Evolutionary conservation across 1,140 invertebrate genomes (phyloP), one percentile per base, ranked within the genome.

Genomic region (Cheumatopsyche charites): DNA sequence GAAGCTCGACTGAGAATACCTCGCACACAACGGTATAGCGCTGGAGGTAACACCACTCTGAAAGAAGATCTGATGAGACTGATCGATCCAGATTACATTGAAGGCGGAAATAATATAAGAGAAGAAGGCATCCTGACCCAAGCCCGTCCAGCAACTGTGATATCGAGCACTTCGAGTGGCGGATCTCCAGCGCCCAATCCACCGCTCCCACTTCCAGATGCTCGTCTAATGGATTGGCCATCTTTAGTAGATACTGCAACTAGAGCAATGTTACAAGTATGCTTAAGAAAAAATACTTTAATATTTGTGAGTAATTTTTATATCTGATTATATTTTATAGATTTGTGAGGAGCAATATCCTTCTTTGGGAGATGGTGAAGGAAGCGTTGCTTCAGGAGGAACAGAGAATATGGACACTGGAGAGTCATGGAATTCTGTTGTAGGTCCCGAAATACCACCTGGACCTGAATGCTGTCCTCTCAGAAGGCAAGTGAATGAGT

Each of bases 1-100:
- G 69, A 75, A 73, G 71, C 74, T 26, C 68, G 75, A n/a, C 45
- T 76, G 15, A 70, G 69, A 47, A 55, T 52, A n/a, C 52, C 72
- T 1, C 29, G 67, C 1, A 58, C 52, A 9, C 69, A 76, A 36
- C 65, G 75, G 5, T 52, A 76, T 25, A 76, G 75, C 55, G 75
- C 75, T 0, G 72, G 70, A 12, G 66, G 47, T 0, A 73, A 41
- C 21, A 76, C 52, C 23, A 92, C 89, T 21, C 82, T 95, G 3
- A 91, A 96, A 83, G 94, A 96, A 79, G 94, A 97, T 78, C 83
- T 97, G 1, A 91, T 96, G 85, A 88, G 92, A 41, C 84, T 97
- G 0, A 96, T 97, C 73, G 93, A 93, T 83, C 93, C 94, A 0
- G 94, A 96, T 78, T 89, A 89, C 71, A 88, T 89, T 21, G 77